These are phyloP conservation scores for Cichlasoma orientale DNA, from an alignment of 2,797 vertebrate genomes.

Conservation along the genomic window DNA sequence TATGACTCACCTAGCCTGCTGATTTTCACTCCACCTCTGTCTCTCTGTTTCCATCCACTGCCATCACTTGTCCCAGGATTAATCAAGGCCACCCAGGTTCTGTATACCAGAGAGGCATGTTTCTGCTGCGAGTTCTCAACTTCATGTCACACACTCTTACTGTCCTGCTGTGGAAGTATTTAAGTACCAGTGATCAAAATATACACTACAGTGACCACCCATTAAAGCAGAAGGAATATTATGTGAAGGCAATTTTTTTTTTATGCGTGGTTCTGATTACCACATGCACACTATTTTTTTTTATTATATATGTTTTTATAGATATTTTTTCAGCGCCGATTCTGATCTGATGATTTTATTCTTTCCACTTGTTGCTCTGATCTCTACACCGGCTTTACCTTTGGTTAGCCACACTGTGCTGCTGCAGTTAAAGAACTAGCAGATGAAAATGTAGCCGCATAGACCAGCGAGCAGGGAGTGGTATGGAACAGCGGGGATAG, in stretches of 20 bases:
- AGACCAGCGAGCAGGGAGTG: constrained; percentile 12
- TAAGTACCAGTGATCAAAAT: not conserved
- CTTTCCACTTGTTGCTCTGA: constrained; percentile 65
- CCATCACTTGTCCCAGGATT: constrained; percentile 35
- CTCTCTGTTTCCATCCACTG: constrained; percentile 24
- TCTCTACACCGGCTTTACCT: constrained; percentile 44
- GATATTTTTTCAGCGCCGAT: constrained; percentile 11
- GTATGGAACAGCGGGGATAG: constrained; percentile 7
- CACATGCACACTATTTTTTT: not conserved
- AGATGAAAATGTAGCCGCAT: constrained; percentile 42
- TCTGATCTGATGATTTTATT: constrained; percentile 47
- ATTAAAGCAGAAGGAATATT: not conserved
- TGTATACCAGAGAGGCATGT: constrained; percentile 31
- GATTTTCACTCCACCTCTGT: constrained; percentile 28
- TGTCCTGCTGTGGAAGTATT: not conserved
- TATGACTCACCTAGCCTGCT: constrained; percentile 56
- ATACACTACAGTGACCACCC: not conserved
- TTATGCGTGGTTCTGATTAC: constrained; percentile 20
- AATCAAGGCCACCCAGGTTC: constrained; percentile 52
- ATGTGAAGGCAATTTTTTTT: constrained; percentile 17
- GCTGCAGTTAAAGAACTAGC: constrained; percentile 25
- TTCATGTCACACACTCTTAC: not conserved
- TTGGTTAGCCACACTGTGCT: constrained; percentile 49
- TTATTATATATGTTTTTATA: no score
- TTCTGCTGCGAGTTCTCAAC: constrained; percentile 30